Percentiles rank a stretch among this genome's conserved stretches.
These are phyloP conservation scores for Cataglyphis livida DNA, from an alignment of 2,888 invertebrate species.

Conservation along the genomic window DNA sequence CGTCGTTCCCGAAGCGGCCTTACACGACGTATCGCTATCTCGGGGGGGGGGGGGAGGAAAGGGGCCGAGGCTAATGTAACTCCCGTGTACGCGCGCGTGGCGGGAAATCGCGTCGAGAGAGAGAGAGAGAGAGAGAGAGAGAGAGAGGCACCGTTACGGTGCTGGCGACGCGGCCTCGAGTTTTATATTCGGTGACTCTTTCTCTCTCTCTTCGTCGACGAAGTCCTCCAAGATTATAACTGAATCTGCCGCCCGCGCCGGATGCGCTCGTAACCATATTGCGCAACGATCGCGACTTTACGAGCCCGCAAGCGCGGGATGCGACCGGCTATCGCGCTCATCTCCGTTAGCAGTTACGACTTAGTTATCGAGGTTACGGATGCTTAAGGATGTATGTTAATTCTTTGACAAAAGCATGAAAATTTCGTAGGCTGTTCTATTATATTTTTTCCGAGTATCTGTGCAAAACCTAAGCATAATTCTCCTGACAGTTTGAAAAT, in stretches of 20 bases:
- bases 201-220: neutral
- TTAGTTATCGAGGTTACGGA: constrained; percentile 69
- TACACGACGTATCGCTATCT: constrained; percentile 72
- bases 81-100: constrained; percentile 76
- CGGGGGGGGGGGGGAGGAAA: constrained; percentile 10
- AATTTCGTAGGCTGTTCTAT: no score
- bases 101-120: constrained; percentile 66
- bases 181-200: constrained; percentile 66
- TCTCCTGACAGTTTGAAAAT: no score
- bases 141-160: constrained; percentile 62
- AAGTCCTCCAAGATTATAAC: constrained; percentile 64
- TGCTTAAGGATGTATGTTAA: constrained; percentile 9
- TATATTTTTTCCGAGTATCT: no score
- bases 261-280: constrained; percentile 68
- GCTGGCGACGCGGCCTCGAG: constrained; percentile 48
- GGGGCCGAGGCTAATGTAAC: constrained; percentile 78
- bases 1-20: constrained; percentile 31
- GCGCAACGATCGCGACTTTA: constrained; percentile 74
- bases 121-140: neutral
- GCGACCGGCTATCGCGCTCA: constrained; percentile 66
- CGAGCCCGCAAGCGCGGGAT: constrained; percentile 64
- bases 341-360: constrained; percentile 76
- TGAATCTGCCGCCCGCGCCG: constrained; percentile 60
- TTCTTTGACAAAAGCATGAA: no score
- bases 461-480: no score